Evolutionary conservation across 2,888 invertebrate species (phyloP).

Genomic region (Coenonympha arcania): DNA sequence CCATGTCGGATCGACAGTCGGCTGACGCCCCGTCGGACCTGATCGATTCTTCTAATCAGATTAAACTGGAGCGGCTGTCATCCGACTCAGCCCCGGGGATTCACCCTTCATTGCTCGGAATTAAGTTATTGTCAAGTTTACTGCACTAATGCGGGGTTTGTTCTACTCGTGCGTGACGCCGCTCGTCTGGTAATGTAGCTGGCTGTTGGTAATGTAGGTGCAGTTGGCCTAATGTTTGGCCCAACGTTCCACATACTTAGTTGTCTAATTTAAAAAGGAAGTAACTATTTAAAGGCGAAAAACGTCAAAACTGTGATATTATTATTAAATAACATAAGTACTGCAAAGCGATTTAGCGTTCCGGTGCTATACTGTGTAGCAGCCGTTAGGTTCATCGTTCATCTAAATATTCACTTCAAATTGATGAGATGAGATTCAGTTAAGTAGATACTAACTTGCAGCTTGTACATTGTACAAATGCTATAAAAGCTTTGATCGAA

Average conservation of each 20-base stretch:
- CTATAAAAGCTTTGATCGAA: no score
- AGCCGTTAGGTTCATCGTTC: no score
- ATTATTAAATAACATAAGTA: no score
- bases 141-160: slow-evolving; percentile 67
- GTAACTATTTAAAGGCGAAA: no score
- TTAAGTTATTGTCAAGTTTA: slow-evolving; percentile 73
- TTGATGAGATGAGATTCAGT: no score
- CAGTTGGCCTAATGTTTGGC: slow-evolving; percentile 20
- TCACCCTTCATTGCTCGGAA: slow-evolving; percentile 61
- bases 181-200: no score
- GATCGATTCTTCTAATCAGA: slow-evolving; percentile 64
- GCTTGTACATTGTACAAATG: no score
- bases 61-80: slow-evolving; percentile 56
- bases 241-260: neutral
- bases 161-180: slow-evolving; percentile 34
- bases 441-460: no score
- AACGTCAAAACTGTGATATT: no score
- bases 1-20: slow-evolving; percentile 10
- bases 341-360: no score
- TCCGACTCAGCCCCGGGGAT: slow-evolving; percentile 48
- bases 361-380: no score
- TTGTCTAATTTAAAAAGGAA: neutral
- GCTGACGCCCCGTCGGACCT: slow-evolving; percentile 29
- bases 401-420: no score
- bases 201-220: neutral